Evolutionary conservation across 1,140 invertebrate genomes (phyloP), one percentile per base, ranked within the genome.

Genomic region (Meloidogyne exigua): DNA sequence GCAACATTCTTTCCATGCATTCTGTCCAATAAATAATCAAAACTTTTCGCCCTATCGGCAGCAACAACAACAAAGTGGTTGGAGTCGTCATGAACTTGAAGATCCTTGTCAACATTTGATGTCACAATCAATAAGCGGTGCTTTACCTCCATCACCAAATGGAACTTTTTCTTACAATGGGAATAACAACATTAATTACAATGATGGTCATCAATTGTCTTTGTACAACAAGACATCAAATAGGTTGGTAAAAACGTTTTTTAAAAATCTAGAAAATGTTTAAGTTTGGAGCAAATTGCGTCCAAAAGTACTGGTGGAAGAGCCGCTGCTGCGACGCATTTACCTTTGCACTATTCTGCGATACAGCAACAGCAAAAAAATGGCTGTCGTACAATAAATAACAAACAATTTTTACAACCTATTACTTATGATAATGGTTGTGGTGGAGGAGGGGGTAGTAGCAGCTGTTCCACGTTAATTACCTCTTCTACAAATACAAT

Each of bases 1-100:
- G 66, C 66, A 68, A 21, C 66, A 68, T 42, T 68, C 66, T 32
- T 68, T 68, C 15, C 66, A 68, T 42, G 49, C 49, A 57, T 57
- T 57, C 13, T 57, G 49, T 57, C 49, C 49, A 57, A 57, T 57
- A n/a, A 57, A 57, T 57, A 57, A 49, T n/a, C 49, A 42, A n/a
- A n/a, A 21, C 1, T 32, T 42, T 18, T 68, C 66, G 2, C 66
- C 66, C 12, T 68, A 36, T 68, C 66, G 39, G n/a, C n/a, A n/a
- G n/a, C 26, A 28, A 18, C 66, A 68, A 39, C 65, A 67, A 39
- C 65, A 67, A 39, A 32, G 7, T 67, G 9, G n/a, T 36, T 68
- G n/a, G 28, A 32, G 7, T 42, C 66, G 66, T 42, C 66, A 21
- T 42, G 39, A 68, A 25, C n/a, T 57, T 9, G 49, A n/a, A n/a